phyloP scores from a whole-genome alignment of 2,888 invertebrate species.

The Drosophila paramelanica region DNA sequence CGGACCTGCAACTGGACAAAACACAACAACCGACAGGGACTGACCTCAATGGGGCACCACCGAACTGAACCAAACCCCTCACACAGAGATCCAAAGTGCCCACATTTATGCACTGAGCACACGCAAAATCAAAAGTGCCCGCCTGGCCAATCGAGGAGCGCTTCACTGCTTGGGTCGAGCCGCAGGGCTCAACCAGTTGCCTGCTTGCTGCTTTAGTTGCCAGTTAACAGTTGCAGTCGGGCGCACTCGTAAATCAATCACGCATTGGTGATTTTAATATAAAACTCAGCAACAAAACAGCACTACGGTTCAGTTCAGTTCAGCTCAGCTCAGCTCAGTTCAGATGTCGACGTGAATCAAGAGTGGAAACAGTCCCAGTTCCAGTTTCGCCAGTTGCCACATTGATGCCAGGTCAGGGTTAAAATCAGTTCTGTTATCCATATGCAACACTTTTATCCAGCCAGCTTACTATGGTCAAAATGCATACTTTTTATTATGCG shows the following conservation, averaged over 20 bases:
- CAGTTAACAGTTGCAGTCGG: constrained; percentile 23
- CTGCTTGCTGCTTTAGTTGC: constrained; percentile 3
- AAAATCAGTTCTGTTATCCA: constrained; percentile 30
- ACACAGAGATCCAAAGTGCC: constrained; percentile 3
- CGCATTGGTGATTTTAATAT: constrained; percentile 71
- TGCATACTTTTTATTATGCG: background rate
- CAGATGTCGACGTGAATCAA: constrained; percentile 10
- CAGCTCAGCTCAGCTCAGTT: constrained; percentile 6
- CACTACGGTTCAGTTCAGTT: background rate
- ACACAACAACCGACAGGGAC: constrained; percentile 1
- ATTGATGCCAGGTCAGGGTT: constrained; percentile 31
- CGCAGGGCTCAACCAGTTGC: constrained; percentile 14
- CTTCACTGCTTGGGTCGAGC: constrained; percentile 27
- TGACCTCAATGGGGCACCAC: background rate
- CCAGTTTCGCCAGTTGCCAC: background rate
- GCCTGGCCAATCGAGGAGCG: constrained; percentile 27
- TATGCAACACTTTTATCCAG: constrained; percentile 39
- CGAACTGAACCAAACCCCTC: background rate
- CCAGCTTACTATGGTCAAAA: background rate
- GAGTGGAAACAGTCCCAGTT: background rate
- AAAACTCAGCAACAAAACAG: constrained; percentile 26
- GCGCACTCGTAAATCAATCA: constrained; percentile 75
- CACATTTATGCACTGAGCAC: constrained; percentile 22
- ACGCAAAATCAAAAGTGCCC: constrained; percentile 16
- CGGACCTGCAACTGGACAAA: constrained; percentile 6